Percentiles rank a stretch among this genome's conserved stretches.
These are phyloP conservation scores for Apotomis capreana DNA, from an alignment of 2,888 invertebrate species.

Conservation along the genomic window DNA sequence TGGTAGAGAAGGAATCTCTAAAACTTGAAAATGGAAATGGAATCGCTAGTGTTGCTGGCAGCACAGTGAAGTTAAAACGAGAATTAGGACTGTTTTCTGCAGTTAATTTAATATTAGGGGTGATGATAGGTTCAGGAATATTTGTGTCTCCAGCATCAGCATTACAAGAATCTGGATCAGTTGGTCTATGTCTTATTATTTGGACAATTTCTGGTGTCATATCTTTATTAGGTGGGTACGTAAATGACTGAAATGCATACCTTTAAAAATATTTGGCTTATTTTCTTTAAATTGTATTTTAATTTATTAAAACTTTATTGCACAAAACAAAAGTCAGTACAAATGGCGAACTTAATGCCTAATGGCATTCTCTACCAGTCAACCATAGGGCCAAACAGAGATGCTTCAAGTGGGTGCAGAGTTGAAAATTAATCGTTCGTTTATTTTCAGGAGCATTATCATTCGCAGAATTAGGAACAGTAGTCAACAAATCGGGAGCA, in stretches of 20 bases:
- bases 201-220: slow-evolving; percentile 91
- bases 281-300: too few species aligned
- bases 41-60: slow-evolving; percentile 54
- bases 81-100: slow-evolving; percentile 92
- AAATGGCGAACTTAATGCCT: too few species aligned
- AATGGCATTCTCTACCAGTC: background rate
- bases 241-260: slow-evolving; percentile 59
- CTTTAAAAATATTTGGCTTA: too few species aligned
- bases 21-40: slow-evolving; percentile 55
- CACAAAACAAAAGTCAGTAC: too few species aligned
- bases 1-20: slow-evolving; percentile 57
- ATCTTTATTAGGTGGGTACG: slow-evolving; percentile 88
- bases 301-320: too few species aligned
- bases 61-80: slow-evolving; percentile 86
- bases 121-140: slow-evolving; percentile 96
- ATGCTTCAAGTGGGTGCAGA: too few species aligned
- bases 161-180: slow-evolving; percentile 89
- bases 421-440: too few species aligned
- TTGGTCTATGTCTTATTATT: slow-evolving; percentile 89
- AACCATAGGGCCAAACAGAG: too few species aligned
- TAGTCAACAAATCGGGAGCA: slow-evolving; percentile 90
- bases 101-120: slow-evolving; percentile 91
- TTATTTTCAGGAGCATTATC: slow-evolving; percentile 87
- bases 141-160: slow-evolving; percentile 93
- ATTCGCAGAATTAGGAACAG: slow-evolving; percentile 91